Evolutionary conservation across 92 coral and sea anemone genomes (phyloP).

Genomic region (Parazoanthus swiftii): DNA sequence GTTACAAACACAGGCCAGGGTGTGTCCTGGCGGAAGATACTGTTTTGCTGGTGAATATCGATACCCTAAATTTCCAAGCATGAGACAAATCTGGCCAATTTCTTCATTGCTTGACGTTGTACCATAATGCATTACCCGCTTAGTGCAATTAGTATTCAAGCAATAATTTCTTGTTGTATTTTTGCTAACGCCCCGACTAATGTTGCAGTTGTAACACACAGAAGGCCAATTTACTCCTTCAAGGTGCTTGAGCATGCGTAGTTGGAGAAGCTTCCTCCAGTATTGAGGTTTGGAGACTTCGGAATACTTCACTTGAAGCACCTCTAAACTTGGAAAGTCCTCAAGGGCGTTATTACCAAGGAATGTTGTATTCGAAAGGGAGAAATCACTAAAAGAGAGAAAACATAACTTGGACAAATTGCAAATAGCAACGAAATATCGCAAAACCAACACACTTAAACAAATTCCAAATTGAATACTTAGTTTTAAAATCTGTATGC

Average conservation of each 20-base stretch:
- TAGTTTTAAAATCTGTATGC: too few species aligned
- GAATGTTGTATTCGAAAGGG: not conserved
- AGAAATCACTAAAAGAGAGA: conserved; percentile 3
- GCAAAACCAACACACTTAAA: too few species aligned
- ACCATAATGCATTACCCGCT: conserved; percentile 19
- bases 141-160: conserved; percentile 14
- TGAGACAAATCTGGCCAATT: conserved; percentile 9
- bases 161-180: not conserved
- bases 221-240: conserved; percentile 4
- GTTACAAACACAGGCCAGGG: conserved; percentile 17
- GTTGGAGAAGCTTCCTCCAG: conserved; percentile 16
- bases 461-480: not conserved
- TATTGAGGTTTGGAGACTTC: conserved; percentile 24
- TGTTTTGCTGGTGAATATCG: not conserved
- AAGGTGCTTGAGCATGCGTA: not conserved
- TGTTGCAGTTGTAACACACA: conserved; percentile 1
- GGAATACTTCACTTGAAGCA: not conserved
- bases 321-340: conserved; percentile 1
- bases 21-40: conserved; percentile 9
- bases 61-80: not conserved
- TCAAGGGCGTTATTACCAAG: not conserved
- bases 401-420: not conserved
- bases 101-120: not conserved
- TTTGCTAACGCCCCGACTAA: conserved; percentile 16
- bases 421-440: not conserved